phyloP scores from a whole-genome alignment of 2,888 invertebrate genomes.

The Pemphredon lugubris region DNA sequence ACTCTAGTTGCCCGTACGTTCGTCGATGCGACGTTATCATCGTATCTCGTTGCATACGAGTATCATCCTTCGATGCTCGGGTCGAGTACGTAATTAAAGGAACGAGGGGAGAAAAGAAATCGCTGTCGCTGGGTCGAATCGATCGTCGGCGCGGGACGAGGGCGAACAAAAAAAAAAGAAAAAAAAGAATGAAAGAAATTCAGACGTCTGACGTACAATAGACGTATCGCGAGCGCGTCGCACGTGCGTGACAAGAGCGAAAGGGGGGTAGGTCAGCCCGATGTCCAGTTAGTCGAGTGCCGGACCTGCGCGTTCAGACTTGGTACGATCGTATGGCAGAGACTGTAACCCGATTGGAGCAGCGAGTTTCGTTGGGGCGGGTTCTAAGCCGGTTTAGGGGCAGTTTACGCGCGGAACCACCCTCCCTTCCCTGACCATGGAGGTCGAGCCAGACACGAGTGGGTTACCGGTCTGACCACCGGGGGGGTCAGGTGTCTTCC shows the following conservation, averaged over 20 bases:
- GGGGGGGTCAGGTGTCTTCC: constrained; percentile 68
- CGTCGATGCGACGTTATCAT: not conserved
- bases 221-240: constrained; percentile 10
- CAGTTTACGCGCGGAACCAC: constrained; percentile 69
- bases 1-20: no score
- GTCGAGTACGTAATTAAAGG: no score
- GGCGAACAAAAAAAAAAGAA: no score
- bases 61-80: no score
- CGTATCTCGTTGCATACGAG: no score
- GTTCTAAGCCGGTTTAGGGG: constrained; percentile 80
- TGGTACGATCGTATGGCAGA: constrained; percentile 71
- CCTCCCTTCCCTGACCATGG: constrained; percentile 61
- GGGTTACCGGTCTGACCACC: constrained; percentile 60
- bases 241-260: constrained; percentile 33
- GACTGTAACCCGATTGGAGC: constrained; percentile 74
- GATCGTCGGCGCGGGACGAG: no score
- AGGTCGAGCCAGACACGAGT: constrained; percentile 21
- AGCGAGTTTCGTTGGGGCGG: constrained; percentile 75
- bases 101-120: no score
- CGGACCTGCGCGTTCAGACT: constrained; percentile 75
- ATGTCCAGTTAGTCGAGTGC: constrained; percentile 62
- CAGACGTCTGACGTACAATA: no score
- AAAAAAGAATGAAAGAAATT: no score
- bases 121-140: no score
- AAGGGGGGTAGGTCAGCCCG: constrained; percentile 49